These are phyloP conservation scores for Axinella damicornis DNA, from an alignment of 37 sponge, comb jelly and placozoan species.

Conservation along the genomic window DNA sequence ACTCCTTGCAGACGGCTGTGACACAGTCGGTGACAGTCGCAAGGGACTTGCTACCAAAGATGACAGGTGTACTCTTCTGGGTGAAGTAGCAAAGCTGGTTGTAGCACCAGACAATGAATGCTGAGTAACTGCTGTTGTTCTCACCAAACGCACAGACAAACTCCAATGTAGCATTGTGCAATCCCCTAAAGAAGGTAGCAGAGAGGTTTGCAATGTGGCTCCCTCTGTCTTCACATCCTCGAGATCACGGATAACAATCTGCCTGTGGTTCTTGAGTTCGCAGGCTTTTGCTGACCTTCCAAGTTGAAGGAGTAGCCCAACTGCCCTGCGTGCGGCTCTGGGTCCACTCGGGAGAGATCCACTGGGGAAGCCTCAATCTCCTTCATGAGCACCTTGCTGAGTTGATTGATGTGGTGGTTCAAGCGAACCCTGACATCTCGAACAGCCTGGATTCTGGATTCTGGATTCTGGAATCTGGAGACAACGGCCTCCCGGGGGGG, in stretches of 20 bases:
- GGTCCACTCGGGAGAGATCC: slow-evolving; percentile 88
- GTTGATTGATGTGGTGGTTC: slow-evolving; percentile 68
- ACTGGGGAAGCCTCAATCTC: slow-evolving; percentile 86
- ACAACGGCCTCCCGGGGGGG: too few species aligned
- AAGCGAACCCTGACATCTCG: slow-evolving; percentile 77
- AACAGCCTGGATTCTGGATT: too few species aligned
- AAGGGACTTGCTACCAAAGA: slow-evolving; percentile 12
- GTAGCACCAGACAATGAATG: slow-evolving; percentile 94
- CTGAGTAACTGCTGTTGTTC: slow-evolving; percentile 75
- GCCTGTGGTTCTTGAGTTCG: slow-evolving; percentile 77
- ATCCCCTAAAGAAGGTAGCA: slow-evolving; percentile 75
- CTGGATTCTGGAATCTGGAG: too few species aligned
- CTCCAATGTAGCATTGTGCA: slow-evolving; percentile 78
- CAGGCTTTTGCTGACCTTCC: slow-evolving; percentile 90
- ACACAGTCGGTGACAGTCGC: slow-evolving; percentile 80
- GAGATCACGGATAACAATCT: slow-evolving; percentile 69
- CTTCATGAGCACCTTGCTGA: slow-evolving; percentile 81
- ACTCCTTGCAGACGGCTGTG: slow-evolving; percentile 35
- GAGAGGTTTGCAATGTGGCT: slow-evolving; percentile 85
- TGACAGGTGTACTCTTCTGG: slow-evolving; percentile 22
- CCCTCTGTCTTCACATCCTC: slow-evolving; percentile 78
- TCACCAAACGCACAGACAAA: slow-evolving; percentile 83
- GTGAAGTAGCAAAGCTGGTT: slow-evolving; percentile 70
- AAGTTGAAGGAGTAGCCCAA: slow-evolving; percentile 73
- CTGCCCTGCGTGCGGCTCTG: slow-evolving; percentile 83